Percentiles rank a stretch among this genome's conserved stretches.
Evolutionary conservation across 2,797 vertebrate genomes (phyloP).

Genomic region (Parauchenoglanis ngamensis): DNA sequence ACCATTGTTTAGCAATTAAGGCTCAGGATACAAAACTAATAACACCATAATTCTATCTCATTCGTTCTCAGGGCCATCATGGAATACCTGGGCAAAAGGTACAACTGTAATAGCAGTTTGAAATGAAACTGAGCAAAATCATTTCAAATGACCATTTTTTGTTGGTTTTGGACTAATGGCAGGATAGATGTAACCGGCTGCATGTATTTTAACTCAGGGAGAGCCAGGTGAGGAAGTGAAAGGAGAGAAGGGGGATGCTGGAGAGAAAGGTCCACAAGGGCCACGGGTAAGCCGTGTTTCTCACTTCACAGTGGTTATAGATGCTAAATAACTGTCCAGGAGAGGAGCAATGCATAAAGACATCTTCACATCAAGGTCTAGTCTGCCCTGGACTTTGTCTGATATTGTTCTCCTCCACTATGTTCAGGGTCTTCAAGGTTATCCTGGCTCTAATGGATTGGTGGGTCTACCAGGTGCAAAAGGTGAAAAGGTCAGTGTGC

Average conservation of each 20-base stretch:
- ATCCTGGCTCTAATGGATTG: conserved; percentile 81
- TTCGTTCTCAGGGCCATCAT: conserved; percentile 71
- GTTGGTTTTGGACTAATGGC: neutral
- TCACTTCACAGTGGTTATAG: neutral
- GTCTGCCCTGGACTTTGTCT: conserved; percentile 38
- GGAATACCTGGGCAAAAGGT: conserved; percentile 79
- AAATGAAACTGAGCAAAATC: neutral
- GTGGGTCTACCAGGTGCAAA: conserved; percentile 91
- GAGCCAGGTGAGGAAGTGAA: conserved; percentile 70
- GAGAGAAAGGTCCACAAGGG: conserved; percentile 67
- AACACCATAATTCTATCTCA: neutral
- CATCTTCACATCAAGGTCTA: neutral
- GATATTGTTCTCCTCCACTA: conserved; percentile 29
- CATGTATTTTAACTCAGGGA: conserved; percentile 67
- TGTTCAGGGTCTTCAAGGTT: conserved; percentile 80
- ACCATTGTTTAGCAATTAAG: neutral
- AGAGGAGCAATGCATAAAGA: neutral
- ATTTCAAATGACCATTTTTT: neutral
- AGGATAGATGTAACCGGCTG: neutral
- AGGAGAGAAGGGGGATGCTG: conserved; percentile 71
- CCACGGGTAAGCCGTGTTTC: conserved; percentile 59
- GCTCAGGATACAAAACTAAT: neutral
- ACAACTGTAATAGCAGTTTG: conserved; percentile 36
- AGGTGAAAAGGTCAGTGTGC: conserved; percentile 85
- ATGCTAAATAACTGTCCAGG: neutral